Base-by-base conservation (phyloP, 2,797 vertebrate species). In the Phylloscopus collybita region DNA sequence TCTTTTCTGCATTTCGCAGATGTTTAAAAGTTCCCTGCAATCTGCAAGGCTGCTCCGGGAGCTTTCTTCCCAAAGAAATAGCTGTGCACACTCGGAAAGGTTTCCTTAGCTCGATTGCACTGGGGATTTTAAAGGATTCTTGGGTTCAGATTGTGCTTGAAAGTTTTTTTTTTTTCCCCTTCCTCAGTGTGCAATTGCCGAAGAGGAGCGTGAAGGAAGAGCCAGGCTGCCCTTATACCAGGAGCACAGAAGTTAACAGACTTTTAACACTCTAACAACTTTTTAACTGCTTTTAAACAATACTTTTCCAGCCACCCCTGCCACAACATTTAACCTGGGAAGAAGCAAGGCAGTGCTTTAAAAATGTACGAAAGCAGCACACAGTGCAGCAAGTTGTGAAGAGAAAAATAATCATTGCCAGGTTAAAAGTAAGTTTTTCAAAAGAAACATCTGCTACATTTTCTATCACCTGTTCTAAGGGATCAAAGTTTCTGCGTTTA, bases 1-100 rank as follows among this genome's bases (percentile, higher is more conserved):
- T 85, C 75, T 93, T 93, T 80, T 73, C n/a, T 78, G 8, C 60
- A 51, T 92, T 85, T 92, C 32, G 18, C 79, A 89, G 80, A 67
- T 20, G 22, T 84, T 90, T 29, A 30, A 60, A 51, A 65, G 64
- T 73, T 88, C 57, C 57, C 81, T 80, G 56, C 50, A 61, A 50
- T 71, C 72, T 83, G 47, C 53, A 59, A 1, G 23, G 65, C 60
- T 56, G 27, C 36, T 91, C 32, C 13, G 22, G 38, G 45, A 92
- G 29, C 4, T 91, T 88, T 81, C 40, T 87, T 42, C 32, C 32
- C 64, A 6, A 70, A 40, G 40, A 49, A 69, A 20, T 5, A 45
- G 60, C 26, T 56, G 22, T 7, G 13, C 40, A 34, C 3, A 0
- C 23, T 78, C 27, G 12, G 45, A 40, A 70, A 90, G 26, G 18